Evolutionary conservation across 2,797 vertebrate genomes (phyloP).

Genomic region (Liasis olivaceus): DNA sequence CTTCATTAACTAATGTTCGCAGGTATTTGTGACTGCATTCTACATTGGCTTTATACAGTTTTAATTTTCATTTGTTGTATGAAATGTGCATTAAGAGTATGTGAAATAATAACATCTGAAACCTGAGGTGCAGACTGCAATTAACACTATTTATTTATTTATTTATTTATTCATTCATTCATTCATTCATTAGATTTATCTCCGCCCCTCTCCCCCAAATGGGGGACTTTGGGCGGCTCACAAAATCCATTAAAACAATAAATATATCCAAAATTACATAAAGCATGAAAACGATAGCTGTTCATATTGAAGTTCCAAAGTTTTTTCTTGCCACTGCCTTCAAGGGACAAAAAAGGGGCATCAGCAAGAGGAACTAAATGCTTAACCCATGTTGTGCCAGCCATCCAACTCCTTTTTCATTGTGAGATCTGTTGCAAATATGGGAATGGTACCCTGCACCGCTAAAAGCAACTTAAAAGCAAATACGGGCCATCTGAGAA

Average conservation of each 20-base stretch:
- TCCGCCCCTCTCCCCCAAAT: too few relatives aligned
- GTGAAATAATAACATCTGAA: neutral
- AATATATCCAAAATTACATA: too few relatives aligned
- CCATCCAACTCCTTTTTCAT: neutral
- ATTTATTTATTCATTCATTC: too few relatives aligned
- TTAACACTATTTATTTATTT: too few relatives aligned
- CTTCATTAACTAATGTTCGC: neutral
- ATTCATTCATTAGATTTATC: too few relatives aligned
- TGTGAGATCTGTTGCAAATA: neutral
- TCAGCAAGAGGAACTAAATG: neutral
- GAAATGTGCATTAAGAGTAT: neutral
- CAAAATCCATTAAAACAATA: too few relatives aligned
- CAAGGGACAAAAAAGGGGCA: neutral
- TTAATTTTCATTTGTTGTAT: slow-evolving; percentile 48
- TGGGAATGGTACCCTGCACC: neutral
- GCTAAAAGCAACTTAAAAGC: neutral
- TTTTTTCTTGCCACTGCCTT: neutral
- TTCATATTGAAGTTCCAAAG: neutral
- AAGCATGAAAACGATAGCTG: too few relatives aligned
- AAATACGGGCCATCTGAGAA: neutral
- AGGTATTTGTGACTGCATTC: slow-evolving; percentile 33
- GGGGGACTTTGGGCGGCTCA: too few relatives aligned
- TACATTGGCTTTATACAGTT: slow-evolving; percentile 1
- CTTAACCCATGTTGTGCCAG: neutral
- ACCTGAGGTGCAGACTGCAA: neutral